Base-by-base conservation (phyloP, 2,113 vertebrate genomes). In the Epinephelus lanceolatus region DNA sequence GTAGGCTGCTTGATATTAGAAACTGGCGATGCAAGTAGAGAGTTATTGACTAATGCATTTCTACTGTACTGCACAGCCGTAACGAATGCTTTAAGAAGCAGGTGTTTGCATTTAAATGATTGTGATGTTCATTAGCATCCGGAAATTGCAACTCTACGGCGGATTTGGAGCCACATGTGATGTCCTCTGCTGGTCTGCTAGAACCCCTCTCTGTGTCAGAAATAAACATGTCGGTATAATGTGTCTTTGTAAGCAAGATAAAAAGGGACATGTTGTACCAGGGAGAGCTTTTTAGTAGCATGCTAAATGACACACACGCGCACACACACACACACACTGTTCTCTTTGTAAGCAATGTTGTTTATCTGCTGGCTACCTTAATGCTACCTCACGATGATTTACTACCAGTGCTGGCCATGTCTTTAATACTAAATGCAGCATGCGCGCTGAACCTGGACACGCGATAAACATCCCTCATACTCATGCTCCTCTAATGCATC, bases 91-190 rank as follows among this genome's bases (percentile, higher is more conserved):
- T 83, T 73, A 81, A 68, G 78, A 68, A 75, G 71, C 83, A 78
- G 78, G 70, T 86, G 89, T 91, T 90, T 91, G 85, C 72, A 78
- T 88, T 80, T 78, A 69, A 89, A 89, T 91, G 7, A 71, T 52
- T 57, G 51, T 12, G 23, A 78, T 70, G 56, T 76, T 88, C 66
- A 61, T 21, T 84, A 52, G 62, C 76, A 21, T 37, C 11, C 10
- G 45, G 72, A 85, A 84, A 80, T 76, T 81, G 66, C 73, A 86
- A 57, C 19, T 80, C 42, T 71, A 80, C 23, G 8, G 86, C 53
- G 25, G 60, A 37, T 84, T 76, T 81, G 2, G 17, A 74, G 12
- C 76, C 62, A 60, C 77, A 82, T 72, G 65, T 80, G 33, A 66
- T 6, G 62, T 60, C 17, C 73, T 69, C 37, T 68, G 70, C 66